Conservation (phyloP, 2,888 invertebrate species). For the Hartigia nigra region DNA sequence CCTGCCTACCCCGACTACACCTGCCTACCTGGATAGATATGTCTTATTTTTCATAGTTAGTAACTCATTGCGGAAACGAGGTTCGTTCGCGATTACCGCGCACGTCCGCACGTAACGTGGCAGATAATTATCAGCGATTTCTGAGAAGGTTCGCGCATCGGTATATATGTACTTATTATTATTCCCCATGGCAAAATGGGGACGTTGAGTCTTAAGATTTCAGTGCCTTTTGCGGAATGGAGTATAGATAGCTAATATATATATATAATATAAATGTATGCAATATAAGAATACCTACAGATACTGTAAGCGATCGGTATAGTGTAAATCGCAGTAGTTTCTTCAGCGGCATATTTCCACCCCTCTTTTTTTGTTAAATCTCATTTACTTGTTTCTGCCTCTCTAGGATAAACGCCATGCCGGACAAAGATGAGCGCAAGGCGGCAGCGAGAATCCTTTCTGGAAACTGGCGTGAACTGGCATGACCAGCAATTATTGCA, state of each 20-base stretch:
- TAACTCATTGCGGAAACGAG: neutral
- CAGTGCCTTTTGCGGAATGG: neutral
- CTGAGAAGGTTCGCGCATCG: neutral
- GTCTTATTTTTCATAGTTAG: neutral
- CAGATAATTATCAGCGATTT: neutral
- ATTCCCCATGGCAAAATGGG: neutral
- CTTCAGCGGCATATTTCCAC: neutral
- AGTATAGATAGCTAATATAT: neutral
- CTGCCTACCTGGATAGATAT: neutral
- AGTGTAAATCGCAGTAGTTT: neutral
- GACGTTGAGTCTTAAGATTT: neutral
- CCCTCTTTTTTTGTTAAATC: neutral
- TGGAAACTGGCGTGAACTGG: conserved; percentile 49
- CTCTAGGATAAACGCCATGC: neutral
- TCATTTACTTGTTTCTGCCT: neutral
- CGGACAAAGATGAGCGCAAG: neutral
- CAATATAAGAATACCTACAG: neutral
- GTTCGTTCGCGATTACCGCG: neutral
- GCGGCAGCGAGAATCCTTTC: conserved; percentile 40
- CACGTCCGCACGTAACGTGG: neutral
- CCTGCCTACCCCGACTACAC: neutral
- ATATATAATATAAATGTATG: neutral
- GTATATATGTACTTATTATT: neutral
- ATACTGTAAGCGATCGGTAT: neutral
- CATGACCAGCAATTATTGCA: conserved; percentile 56